These are phyloP conservation scores for Gryllus bimaculatus DNA, from an alignment of 1,140 invertebrate genomes.

Conservation along the genomic window DNA sequence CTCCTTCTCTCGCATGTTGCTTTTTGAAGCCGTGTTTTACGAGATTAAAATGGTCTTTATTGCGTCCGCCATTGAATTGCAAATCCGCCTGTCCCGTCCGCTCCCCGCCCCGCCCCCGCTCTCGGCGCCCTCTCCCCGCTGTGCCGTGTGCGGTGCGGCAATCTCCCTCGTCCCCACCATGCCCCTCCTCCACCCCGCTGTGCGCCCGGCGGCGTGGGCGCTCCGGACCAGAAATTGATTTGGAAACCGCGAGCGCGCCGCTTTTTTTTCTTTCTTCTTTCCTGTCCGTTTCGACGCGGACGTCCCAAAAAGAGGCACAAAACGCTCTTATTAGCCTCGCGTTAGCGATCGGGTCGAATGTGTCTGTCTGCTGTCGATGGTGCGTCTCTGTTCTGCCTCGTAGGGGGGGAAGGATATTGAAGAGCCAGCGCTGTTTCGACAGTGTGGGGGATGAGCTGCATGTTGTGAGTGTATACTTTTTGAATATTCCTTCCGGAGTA, in stretches of 20 bases:
- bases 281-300: not conserved
- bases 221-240: not conserved
- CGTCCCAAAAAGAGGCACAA: not conserved
- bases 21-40: slow-evolving; percentile 4
- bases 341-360: too few species aligned
- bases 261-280: not conserved
- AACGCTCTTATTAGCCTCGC: not conserved
- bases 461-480: too few species aligned
- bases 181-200: not conserved
- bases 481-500: too few species aligned
- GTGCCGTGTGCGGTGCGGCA: too few species aligned
- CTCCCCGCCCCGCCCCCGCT: not conserved
- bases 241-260: not conserved
- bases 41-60: slow-evolving; percentile 5
- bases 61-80: not conserved
- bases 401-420: too few species aligned
- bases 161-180: not conserved
- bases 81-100: not conserved
- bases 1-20: not conserved
- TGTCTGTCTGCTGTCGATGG: too few species aligned
- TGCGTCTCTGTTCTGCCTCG: too few species aligned
- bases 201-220: not conserved
- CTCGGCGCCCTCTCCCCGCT: not conserved
- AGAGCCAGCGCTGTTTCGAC: too few species aligned
- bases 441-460: too few species aligned